Conservation (phyloP, 1,140 invertebrate genomes). For the Tetragnatha versicolor region DNA sequence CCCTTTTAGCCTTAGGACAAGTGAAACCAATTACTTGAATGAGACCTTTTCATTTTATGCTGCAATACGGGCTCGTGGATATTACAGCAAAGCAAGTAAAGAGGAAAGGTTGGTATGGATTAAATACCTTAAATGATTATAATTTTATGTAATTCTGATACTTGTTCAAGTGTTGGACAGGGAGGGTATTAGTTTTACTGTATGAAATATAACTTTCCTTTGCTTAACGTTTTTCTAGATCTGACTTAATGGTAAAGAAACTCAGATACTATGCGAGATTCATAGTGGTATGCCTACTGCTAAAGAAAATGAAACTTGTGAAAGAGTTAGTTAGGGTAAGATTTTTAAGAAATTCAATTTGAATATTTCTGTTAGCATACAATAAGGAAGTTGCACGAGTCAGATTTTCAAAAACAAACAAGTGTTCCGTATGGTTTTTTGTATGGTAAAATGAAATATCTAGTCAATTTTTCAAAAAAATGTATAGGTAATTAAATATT, state of each 20-base stretch:
- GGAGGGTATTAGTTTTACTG: neutral
- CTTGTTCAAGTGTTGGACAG: neutral
- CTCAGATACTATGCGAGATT: constrained; percentile 95
- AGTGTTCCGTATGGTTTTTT: too few species aligned
- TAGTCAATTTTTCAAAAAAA: too few species aligned
- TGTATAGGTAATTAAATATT: too few species aligned
- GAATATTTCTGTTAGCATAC: too few species aligned
- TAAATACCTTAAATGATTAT: neutral
- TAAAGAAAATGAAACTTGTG: constrained; percentile 94
- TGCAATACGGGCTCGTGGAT: constrained; percentile 90
- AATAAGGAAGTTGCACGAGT: too few species aligned
- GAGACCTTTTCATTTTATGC: constrained; percentile 97
- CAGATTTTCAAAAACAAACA: too few species aligned
- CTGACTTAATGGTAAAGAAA: constrained; percentile 97
- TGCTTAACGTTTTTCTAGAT: constrained; percentile 65
- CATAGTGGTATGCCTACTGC: constrained; percentile 92
- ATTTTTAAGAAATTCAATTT: too few species aligned
- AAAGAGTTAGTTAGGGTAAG: constrained; percentile 82
- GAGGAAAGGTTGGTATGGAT: constrained; percentile 77
- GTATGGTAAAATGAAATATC: too few species aligned
- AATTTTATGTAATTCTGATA: neutral
- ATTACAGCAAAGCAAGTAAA: constrained; percentile 92
- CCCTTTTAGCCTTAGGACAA: constrained; percentile 81
- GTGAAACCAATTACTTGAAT: constrained; percentile 94
- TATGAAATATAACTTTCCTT: neutral